A percentile compares a stretch with the other conserved stretches of the same genome.
Evolutionary conservation across 2,888 invertebrate genomes (phyloP).

Genomic region (Prenolepis imparis): DNA sequence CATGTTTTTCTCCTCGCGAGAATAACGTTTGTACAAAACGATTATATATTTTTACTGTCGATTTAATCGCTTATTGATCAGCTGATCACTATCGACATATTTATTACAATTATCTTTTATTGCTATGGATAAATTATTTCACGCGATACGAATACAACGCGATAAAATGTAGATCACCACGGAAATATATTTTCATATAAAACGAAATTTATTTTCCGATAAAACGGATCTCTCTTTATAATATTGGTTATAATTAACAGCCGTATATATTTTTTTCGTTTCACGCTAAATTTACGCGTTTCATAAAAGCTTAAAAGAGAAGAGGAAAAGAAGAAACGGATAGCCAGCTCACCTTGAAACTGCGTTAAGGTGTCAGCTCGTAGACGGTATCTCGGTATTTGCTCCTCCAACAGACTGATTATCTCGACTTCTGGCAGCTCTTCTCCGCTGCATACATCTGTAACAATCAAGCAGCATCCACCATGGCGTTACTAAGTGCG

Average conservation of each 20-base stretch:
- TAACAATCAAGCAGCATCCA: constrained; percentile 79
- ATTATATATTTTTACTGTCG: neutral
- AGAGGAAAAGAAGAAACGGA: neutral
- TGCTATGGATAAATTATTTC: neutral
- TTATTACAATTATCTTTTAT: neutral
- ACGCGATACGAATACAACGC: neutral
- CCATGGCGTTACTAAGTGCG: constrained; percentile 41
- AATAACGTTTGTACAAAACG: neutral
- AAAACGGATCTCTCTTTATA: neutral
- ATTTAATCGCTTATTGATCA: constrained; percentile 4
- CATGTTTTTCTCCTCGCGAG: neutral
- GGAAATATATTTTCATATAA: neutral
- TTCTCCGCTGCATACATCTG: constrained; percentile 97
- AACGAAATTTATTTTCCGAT: neutral
- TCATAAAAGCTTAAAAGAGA: neutral
- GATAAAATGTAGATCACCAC: neutral
- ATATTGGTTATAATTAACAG: neutral
- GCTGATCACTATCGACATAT: neutral
- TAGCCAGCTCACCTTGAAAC: constrained; percentile 92
- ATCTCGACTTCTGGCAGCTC: constrained; percentile 98
- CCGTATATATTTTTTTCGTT: neutral
- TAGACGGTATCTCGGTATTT: constrained; percentile 97
- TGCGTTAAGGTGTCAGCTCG: constrained; percentile 97
- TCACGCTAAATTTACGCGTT: neutral
- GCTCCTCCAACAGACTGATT: constrained; percentile 97